Conservation (phyloP, 2,113 vertebrate genomes). For the Halcyon malimbica region DNA sequence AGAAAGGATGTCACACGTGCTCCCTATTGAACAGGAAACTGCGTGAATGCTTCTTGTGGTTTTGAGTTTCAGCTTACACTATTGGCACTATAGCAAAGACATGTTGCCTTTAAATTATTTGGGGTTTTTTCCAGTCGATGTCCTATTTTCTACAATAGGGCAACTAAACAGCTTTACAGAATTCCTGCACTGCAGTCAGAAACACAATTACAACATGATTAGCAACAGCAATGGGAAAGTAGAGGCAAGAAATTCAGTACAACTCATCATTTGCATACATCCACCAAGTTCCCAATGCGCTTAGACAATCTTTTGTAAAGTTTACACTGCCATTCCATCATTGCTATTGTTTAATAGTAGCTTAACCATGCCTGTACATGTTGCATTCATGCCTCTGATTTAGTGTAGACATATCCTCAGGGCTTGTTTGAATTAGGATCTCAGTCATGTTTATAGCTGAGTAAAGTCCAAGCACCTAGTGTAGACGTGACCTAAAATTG, state of each 20-base stretch:
- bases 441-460: background rate
- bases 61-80: background rate
- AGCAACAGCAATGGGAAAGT: background rate
- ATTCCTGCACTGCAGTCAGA: background rate
- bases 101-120: background rate
- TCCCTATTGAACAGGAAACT: slow-evolving; percentile 12
- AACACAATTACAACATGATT: background rate
- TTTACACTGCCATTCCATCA: background rate
- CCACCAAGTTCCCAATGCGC: background rate
- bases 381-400: background rate
- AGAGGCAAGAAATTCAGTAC: background rate
- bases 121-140: background rate
- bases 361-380: background rate
- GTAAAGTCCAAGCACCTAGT: background rate
- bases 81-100: background rate
- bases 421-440: slow-evolving; percentile 51
- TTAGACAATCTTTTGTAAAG: background rate
- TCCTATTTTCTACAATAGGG: background rate
- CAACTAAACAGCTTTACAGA: background rate
- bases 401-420: slow-evolving; percentile 4
- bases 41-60: background rate
- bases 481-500: background rate
- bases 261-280: background rate
- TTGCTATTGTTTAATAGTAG: background rate
- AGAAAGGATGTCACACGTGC: slow-evolving; percentile 53